These are phyloP conservation scores for Drosophila birchii DNA, from an alignment of 2,888 invertebrate genomes.

Conservation along the genomic window DNA sequence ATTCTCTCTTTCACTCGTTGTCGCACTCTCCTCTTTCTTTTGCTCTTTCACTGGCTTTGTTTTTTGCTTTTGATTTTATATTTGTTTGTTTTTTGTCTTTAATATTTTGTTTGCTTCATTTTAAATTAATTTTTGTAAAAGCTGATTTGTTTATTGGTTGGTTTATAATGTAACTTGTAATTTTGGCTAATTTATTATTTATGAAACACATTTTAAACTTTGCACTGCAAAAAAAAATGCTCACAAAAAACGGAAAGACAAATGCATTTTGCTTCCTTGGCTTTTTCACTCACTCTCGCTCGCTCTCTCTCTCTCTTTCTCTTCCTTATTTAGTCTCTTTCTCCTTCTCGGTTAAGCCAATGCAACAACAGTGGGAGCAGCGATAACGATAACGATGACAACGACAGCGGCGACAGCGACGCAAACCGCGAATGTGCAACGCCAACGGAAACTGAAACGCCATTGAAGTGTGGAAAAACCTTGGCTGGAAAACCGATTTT, in stretches of 20 bases:
- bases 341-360: constrained; percentile 12
- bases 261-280: constrained; percentile 8
- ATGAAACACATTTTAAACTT: constrained; percentile 7
- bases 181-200: background rate
- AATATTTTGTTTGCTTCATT: background rate
- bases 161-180: background rate
- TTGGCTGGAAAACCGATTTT: constrained; percentile 35
- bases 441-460: constrained; percentile 71
- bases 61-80: constrained; percentile 9
- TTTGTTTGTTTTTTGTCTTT: constrained; percentile 1
- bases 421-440: constrained; percentile 39
- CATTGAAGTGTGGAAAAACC: constrained; percentile 82
- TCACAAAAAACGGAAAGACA: constrained; percentile 21
- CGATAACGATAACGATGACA: constrained; percentile 48
- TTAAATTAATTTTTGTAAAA: background rate
- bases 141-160: background rate
- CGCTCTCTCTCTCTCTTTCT: background rate
- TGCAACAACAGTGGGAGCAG: constrained; percentile 25
- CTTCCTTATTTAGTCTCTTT: constrained; percentile 5
- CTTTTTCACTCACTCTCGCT: constrained; percentile 13
- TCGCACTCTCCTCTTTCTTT: constrained; percentile 14
- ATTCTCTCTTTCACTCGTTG: constrained; percentile 12
- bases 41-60: constrained; percentile 11
- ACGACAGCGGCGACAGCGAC: constrained; percentile 31
- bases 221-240: constrained; percentile 24